Conservation (phyloP, 2,888 invertebrate genomes). For the Hetaerina titia region DNA sequence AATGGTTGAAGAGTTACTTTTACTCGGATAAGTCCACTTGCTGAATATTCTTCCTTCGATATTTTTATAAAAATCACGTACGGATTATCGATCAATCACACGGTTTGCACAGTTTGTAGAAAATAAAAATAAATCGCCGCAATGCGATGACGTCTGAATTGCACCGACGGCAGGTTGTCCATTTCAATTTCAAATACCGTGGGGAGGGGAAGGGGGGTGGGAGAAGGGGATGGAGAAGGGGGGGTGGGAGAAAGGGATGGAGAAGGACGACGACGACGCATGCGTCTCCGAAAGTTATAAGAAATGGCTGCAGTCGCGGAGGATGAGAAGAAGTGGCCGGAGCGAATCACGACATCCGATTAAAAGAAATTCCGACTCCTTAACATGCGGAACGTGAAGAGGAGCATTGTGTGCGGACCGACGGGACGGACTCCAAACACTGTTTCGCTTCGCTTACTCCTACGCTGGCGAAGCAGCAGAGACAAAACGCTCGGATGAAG, state of each 20-base stretch:
- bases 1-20: too few species aligned
- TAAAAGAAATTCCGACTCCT: constrained; percentile 17
- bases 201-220: too few species aligned
- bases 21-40: too few species aligned
- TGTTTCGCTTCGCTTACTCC: constrained; percentile 17
- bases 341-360: constrained; percentile 9
- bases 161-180: background rate
- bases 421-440: background rate
- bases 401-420: background rate
- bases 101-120: background rate
- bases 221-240: too few species aligned
- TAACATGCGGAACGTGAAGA: constrained; percentile 8
- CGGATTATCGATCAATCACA: too few species aligned
- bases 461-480: background rate
- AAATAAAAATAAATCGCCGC: background rate
- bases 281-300: background rate
- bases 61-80: too few species aligned
- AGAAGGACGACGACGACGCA: background rate
- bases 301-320: background rate
- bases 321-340: background rate
- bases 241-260: too few species aligned
- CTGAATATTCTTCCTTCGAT: too few species aligned
- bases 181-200: background rate
- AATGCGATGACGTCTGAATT: background rate
- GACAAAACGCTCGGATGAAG: background rate